Evolutionary conservation across 2,797 vertebrate genomes (phyloP).

Genomic region (Vespertilio murinus): DNA sequence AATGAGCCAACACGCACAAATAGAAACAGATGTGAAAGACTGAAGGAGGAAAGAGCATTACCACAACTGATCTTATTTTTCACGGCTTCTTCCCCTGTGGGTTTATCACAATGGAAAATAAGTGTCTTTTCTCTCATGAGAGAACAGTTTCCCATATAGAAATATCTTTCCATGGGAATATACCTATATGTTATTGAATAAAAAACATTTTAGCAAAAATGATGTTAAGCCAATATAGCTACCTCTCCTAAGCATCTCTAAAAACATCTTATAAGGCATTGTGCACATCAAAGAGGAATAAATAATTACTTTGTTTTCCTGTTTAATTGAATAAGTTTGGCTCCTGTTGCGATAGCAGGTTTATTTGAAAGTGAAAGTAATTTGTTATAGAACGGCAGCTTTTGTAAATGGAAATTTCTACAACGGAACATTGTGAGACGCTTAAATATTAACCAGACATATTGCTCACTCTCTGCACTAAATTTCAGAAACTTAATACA

Average conservation of each 20-base stretch:
- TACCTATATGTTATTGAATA: background rate
- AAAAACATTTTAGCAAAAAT: background rate
- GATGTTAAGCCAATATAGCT: background rate
- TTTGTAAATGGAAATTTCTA: slow-evolving; percentile 79
- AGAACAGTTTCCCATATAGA: background rate
- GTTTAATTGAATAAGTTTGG: slow-evolving; percentile 71
- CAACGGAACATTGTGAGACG: slow-evolving; percentile 75
- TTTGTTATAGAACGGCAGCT: slow-evolving; percentile 74
- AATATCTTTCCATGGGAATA: background rate
- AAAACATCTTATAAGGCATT: slow-evolving; percentile 5
- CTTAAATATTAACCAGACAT: slow-evolving; percentile 81
- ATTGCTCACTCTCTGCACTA: slow-evolving; percentile 71
- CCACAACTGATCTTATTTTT: background rate
- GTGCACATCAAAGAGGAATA: slow-evolving; percentile 22
- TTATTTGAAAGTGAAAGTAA: slow-evolving; percentile 77
- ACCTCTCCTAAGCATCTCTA: background rate
- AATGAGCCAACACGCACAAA: slow-evolving; percentile 44
- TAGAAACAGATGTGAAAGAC: slow-evolving; percentile 24
- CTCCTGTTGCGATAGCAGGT: slow-evolving; percentile 65
- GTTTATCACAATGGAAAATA: slow-evolving; percentile 3
- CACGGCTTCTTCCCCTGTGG: background rate
- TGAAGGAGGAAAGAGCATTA: slow-evolving; percentile 30
- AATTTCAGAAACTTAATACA: slow-evolving; percentile 84
- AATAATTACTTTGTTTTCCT: slow-evolving; percentile 62
- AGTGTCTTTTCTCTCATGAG: background rate